Conservation (phyloP, 2,113 vertebrate species). For the Triplophysa siluroides region DNA sequence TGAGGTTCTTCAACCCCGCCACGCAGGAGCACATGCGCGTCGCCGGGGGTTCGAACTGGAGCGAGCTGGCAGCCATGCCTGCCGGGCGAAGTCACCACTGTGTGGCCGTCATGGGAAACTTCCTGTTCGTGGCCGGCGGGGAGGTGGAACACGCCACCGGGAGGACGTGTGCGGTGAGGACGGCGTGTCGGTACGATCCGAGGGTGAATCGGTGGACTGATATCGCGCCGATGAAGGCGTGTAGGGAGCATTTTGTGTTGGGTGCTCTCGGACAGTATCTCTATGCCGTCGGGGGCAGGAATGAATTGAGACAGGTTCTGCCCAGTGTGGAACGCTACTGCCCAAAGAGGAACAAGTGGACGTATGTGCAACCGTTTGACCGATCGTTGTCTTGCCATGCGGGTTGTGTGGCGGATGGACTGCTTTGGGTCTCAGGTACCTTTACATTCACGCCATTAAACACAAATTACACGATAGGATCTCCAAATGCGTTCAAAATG, state of each 20-base stretch:
- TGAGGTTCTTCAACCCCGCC: constrained; percentile 91
- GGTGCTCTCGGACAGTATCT: constrained; percentile 88
- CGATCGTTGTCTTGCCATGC: constrained; percentile 96
- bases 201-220: constrained; percentile 90
- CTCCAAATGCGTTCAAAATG: neutral
- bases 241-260: constrained; percentile 94
- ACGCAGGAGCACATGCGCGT: constrained; percentile 86
- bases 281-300: constrained; percentile 90
- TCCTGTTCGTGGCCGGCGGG: constrained; percentile 92
- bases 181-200: constrained; percentile 90
- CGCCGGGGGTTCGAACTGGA: constrained; percentile 90
- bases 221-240: constrained; percentile 94
- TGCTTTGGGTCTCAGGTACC: constrained; percentile 98
- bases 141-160: constrained; percentile 90
- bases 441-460: neutral
- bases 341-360: constrained; percentile 96
- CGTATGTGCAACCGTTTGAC: constrained; percentile 92
- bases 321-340: constrained; percentile 95
- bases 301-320: constrained; percentile 92
- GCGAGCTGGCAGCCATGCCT: constrained; percentile 88
- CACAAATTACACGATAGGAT: neutral
- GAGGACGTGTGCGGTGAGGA: constrained; percentile 88
- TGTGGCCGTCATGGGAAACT: constrained; percentile 94
- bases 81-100: constrained; percentile 94
- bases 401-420: constrained; percentile 89